Conservation (phyloP, 2,888 invertebrate genomes). For the Drosophila hamatofila region DNA sequence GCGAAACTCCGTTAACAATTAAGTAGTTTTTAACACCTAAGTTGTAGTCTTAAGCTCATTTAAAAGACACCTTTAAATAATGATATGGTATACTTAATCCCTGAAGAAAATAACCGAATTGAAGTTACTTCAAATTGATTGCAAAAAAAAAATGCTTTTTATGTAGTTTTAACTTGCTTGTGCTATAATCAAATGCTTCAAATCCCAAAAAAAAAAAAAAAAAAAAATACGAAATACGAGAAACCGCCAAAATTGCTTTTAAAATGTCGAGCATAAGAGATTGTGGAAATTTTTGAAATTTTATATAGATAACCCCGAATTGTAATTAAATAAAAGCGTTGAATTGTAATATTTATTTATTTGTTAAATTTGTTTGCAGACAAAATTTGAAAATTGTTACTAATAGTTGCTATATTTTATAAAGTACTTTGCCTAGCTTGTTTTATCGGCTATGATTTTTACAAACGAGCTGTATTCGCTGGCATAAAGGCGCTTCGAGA, state of each 20-base stretch:
- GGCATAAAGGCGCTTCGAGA: constrained; percentile 60
- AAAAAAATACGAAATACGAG: constrained; percentile 9
- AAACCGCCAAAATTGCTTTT: constrained; percentile 46
- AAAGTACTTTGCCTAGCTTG: neutral
- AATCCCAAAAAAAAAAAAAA: neutral
- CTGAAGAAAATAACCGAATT: constrained; percentile 3
- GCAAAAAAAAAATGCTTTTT: constrained; percentile 12
- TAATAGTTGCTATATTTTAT: constrained; percentile 1
- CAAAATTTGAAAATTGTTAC: neutral
- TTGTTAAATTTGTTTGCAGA: neutral
- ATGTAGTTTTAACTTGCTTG: constrained; percentile 3
- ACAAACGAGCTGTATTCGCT: constrained; percentile 66
- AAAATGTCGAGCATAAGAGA: constrained; percentile 24
- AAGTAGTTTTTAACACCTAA: constrained; percentile 28
- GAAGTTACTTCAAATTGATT: constrained; percentile 14
- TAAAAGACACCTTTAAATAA: constrained; percentile 17
- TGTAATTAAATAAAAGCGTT: constrained; percentile 65
- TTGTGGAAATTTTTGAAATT: constrained; percentile 44
- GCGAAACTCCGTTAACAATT: constrained; percentile 20
- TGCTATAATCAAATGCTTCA: constrained; percentile 29
- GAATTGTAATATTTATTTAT: constrained; percentile 48
- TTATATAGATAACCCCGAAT: constrained; percentile 48
- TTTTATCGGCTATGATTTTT: constrained; percentile 46
- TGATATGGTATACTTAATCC: neutral
- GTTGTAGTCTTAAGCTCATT: constrained; percentile 25